These are phyloP conservation scores for Arenaria interpres DNA, from an alignment of 2,113 vertebrate genomes.

Conservation along the genomic window DNA sequence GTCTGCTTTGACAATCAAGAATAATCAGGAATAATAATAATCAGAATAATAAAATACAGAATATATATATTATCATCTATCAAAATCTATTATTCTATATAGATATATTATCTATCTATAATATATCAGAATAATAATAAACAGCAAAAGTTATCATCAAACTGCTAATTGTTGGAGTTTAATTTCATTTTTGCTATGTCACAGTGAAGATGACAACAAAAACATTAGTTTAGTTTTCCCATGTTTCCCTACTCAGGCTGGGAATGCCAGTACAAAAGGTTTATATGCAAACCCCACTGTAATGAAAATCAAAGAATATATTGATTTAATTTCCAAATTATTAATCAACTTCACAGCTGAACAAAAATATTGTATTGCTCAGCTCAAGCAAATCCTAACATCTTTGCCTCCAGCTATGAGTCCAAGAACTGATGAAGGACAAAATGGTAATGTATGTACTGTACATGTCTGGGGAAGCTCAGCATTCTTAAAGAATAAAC, in stretches of 20 bases:
- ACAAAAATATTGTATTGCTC: constrained; percentile 75
- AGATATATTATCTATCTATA: too few species aligned
- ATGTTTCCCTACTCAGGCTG: not conserved
- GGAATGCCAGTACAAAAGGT: not conserved
- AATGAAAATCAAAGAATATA: constrained; percentile 67
- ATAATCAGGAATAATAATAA: not conserved
- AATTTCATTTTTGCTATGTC: not conserved
- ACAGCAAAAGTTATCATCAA: not conserved
- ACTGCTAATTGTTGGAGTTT: not conserved
- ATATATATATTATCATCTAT: too few species aligned
- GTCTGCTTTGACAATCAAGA: not conserved
- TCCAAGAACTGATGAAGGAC: constrained; percentile 67
- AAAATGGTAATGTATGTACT: not conserved
- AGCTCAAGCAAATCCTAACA: constrained; percentile 74
- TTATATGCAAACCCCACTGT: not conserved
- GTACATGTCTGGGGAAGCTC: not conserved
- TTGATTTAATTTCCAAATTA: constrained; percentile 84
- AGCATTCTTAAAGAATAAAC: not conserved
- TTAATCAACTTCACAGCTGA: constrained; percentile 78
- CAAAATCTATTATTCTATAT: too few species aligned
- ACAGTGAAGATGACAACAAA: not conserved
- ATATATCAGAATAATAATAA: too few species aligned
- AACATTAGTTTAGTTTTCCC: not conserved
- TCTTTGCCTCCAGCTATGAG: constrained; percentile 64
- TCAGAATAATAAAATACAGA: too few species aligned